Evolutionary conservation across 92 coral and sea anemone genomes (phyloP).

Genomic region (Porites rus): DNA sequence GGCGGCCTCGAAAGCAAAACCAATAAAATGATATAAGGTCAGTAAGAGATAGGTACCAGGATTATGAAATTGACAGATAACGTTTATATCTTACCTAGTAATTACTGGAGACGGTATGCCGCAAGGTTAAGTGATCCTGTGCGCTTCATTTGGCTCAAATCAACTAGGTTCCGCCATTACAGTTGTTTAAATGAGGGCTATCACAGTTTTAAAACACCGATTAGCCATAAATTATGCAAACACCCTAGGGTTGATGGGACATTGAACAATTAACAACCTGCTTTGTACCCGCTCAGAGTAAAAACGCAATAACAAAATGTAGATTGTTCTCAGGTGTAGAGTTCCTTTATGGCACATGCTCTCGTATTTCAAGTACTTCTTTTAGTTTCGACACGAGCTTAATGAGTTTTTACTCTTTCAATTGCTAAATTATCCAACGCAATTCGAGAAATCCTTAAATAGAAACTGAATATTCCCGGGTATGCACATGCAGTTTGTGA

Average conservation of each 20-base stretch:
- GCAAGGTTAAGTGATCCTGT: constrained; percentile 28
- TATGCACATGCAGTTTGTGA: too few relatives aligned
- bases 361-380: not conserved
- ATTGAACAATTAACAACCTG: constrained; percentile 44
- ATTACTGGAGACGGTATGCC: not conserved
- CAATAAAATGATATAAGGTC: not conserved
- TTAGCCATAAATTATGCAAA: constrained; percentile 43
- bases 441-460: too few relatives aligned
- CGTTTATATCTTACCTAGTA: constrained; percentile 1
- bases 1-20: not conserved
- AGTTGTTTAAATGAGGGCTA: constrained; percentile 18
- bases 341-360: not conserved
- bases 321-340: not conserved
- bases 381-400: not conserved
- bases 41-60: not conserved
- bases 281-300: constrained; percentile 20
- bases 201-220: constrained; percentile 30
- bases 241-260: constrained; percentile 42
- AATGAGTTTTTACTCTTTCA: not conserved
- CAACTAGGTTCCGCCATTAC: constrained; percentile 25
- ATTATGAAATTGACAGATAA: not conserved
- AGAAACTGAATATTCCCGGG: too few relatives aligned
- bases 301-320: not conserved
- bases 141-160: constrained; percentile 43
- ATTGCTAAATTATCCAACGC: not conserved